phyloP scores from a whole-genome alignment of 1,140 invertebrate species.

The Brachystomella parvula region DNA sequence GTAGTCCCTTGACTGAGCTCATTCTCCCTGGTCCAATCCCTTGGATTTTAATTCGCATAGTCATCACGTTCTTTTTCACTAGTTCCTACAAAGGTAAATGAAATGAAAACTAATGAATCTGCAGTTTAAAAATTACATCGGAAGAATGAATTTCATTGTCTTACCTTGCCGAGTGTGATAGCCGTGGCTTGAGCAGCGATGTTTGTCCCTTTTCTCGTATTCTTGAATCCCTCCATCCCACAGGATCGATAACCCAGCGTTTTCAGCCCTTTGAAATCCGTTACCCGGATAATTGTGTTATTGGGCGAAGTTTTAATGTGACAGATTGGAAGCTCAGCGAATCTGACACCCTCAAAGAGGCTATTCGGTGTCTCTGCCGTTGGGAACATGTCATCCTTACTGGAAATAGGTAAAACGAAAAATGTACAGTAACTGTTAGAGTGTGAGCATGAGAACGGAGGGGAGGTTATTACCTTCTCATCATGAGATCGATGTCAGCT shows the following conservation, averaged over 20 bases:
- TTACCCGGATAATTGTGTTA: conserved; percentile 74
- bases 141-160: conserved; percentile 37
- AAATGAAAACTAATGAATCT: conserved; percentile 13
- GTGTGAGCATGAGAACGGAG: conserved; percentile 1
- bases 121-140: conserved; percentile 5
- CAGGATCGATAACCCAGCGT: conserved; percentile 51
- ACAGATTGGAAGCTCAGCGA: conserved; percentile 68
- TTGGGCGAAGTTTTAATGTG: conserved; percentile 73
- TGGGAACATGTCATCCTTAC: conserved; percentile 63
- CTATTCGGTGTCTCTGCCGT: conserved; percentile 59
- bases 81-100: conserved; percentile 56
- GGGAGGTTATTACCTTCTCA: conserved; percentile 33
- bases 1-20: conserved; percentile 85
- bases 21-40: conserved; percentile 80
- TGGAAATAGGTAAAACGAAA: conserved; percentile 44
- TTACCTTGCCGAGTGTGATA: conserved; percentile 61
- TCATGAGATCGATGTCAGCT: conserved; percentile 50
- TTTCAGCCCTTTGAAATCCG: conserved; percentile 55
- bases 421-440: neutral
- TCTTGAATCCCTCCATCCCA: conserved; percentile 89
- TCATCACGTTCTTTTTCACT: conserved; percentile 61
- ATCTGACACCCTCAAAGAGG: conserved; percentile 69
- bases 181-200: conserved; percentile 90
- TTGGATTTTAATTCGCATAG: conserved; percentile 62
- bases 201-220: conserved; percentile 89